Evolutionary conservation across 1,140 invertebrate species (phyloP).

Genomic region (Leptopilina clavipes): DNA sequence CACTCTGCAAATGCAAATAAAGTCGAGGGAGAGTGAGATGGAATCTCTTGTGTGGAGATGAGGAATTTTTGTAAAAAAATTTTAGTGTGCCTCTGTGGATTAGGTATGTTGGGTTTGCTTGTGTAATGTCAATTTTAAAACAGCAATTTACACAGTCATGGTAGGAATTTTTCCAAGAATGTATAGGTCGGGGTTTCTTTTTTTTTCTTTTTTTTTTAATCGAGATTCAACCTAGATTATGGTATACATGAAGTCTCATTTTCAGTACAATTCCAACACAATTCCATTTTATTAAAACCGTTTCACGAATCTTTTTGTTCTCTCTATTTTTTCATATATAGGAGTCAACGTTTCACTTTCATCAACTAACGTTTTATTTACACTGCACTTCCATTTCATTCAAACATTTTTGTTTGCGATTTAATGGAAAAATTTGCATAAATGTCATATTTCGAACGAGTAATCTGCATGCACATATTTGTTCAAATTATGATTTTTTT

Average conservation of each 20-base stretch:
- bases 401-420: background rate
- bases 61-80: conserved; percentile 26
- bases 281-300: conserved; percentile 7
- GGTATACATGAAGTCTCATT: conserved; percentile 9
- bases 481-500: background rate
- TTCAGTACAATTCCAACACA: background rate
- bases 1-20: conserved; percentile 8
- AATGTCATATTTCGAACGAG: conserved; percentile 3
- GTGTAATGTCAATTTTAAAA: conserved; percentile 29
- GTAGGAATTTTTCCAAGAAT: conserved; percentile 10
- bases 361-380: conserved; percentile 16
- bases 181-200: background rate
- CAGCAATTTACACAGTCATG: conserved; percentile 29
- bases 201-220: background rate
- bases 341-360: conserved; percentile 9
- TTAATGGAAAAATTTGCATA: conserved; percentile 13
- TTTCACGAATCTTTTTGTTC: background rate
- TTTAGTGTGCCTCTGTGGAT: conserved; percentile 24
- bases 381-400: background rate
- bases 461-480: background rate
- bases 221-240: conserved; percentile 11
- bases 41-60: conserved; percentile 5
- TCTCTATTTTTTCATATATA: background rate
- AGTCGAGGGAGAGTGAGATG: background rate
- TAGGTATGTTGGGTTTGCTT: background rate